Evolutionary conservation across 2,797 vertebrate genomes (phyloP).

Genomic region (Knipowitschia caucasica): DNA sequence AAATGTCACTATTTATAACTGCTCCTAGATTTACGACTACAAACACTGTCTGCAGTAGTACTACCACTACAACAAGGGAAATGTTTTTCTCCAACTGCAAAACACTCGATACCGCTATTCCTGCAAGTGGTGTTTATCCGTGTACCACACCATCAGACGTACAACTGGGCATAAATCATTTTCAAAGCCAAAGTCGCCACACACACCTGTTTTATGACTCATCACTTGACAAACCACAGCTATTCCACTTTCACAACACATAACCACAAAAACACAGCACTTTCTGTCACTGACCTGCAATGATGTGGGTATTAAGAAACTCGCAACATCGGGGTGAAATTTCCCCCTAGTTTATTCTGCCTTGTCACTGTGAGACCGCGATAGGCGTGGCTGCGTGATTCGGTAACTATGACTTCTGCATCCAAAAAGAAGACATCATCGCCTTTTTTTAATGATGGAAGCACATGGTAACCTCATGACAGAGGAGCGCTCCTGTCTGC

Average conservation of each 20-base stretch:
- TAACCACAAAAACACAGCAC: conserved; percentile 43
- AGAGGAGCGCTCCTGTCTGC: conserved; percentile 31
- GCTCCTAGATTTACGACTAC: background rate
- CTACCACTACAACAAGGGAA: background rate
- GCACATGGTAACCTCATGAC: conserved; percentile 73
- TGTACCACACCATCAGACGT: conserved; percentile 15
- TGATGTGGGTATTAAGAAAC: conserved; percentile 4
- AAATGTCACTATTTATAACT: too few relatives aligned
- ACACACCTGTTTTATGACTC: conserved; percentile 62
- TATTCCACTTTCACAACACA: conserved; percentile 74
- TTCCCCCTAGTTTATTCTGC: conserved; percentile 14
- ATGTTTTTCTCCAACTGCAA: conserved; percentile 7
- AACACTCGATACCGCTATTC: background rate
- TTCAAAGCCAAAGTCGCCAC: conserved; percentile 26
- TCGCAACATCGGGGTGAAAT: conserved; percentile 14
- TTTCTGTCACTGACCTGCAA: conserved; percentile 22
- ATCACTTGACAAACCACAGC: conserved; percentile 60
- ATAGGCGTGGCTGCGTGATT: conserved; percentile 15
- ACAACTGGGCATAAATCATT: conserved; percentile 22
- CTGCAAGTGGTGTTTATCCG: background rate
- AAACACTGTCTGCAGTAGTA: background rate
- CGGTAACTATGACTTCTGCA: conserved; percentile 49
- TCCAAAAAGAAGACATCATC: conserved; percentile 48
- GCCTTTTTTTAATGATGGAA: conserved; percentile 36
- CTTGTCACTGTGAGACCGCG: conserved; percentile 23